Conservation (phyloP, 2,888 invertebrate species). For the Drosophila testacea region DNA sequence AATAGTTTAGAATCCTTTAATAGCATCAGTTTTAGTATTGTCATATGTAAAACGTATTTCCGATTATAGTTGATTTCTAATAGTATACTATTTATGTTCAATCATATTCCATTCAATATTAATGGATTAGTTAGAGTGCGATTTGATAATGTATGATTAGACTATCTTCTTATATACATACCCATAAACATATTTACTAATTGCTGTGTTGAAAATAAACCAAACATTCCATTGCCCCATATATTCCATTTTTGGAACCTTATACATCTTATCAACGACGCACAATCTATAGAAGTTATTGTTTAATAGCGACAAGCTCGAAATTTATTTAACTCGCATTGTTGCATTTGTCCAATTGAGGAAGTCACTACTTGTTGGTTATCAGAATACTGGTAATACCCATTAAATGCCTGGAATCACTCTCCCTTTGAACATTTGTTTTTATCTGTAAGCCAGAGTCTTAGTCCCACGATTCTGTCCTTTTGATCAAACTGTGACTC, state of each 20-base stretch:
- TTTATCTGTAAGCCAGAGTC: slow-evolving; percentile 24
- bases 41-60: too few species aligned
- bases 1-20: too few species aligned
- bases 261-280: slow-evolving; percentile 21
- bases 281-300: slow-evolving; percentile 1
- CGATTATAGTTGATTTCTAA: too few species aligned
- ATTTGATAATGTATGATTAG: slow-evolving; percentile 3
- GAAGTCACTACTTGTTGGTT: slow-evolving; percentile 33
- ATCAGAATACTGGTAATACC: slow-evolving; percentile 12
- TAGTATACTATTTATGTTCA: background rate
- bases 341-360: slow-evolving; percentile 17
- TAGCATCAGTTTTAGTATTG: too few species aligned
- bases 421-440: slow-evolving; percentile 2
- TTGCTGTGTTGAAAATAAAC: slow-evolving; percentile 15
- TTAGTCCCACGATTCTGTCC: slow-evolving; percentile 3
- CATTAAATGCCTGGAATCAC: slow-evolving; percentile 1
- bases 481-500: slow-evolving; percentile 1
- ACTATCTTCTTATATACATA: slow-evolving; percentile 10
- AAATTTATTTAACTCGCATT: background rate
- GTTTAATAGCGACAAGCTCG: slow-evolving; percentile 1
- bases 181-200: slow-evolving; percentile 5
- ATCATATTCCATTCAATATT: background rate
- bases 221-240: slow-evolving; percentile 6
- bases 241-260: background rate
- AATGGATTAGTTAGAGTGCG: slow-evolving; percentile 5